Conservation (phyloP, 2,797 vertebrate species). For the Hypotaenidia okinawae region DNA sequence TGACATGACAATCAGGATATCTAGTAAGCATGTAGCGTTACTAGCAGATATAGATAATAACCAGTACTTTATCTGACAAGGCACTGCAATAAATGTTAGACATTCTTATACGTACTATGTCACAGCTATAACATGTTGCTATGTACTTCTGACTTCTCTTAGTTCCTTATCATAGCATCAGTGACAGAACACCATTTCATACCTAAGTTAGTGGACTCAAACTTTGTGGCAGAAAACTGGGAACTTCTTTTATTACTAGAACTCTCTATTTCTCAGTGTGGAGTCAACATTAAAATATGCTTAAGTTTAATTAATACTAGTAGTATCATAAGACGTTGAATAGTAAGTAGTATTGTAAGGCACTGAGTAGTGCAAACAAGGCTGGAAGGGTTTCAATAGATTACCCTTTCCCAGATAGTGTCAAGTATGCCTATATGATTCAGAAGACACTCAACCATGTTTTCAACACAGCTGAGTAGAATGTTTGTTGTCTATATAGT, state of each 20-base stretch:
- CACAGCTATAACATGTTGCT: not conserved
- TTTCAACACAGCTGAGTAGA: not conserved
- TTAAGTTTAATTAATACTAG: not conserved
- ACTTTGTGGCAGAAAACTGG: not conserved
- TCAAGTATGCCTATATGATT: not conserved
- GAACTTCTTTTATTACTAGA: not conserved
- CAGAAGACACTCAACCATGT: not conserved
- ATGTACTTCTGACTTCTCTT: not conserved
- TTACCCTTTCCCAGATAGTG: not conserved
- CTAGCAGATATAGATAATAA: not conserved
- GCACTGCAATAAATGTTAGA: not conserved
- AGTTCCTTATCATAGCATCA: not conserved
- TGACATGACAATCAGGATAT: not conserved
- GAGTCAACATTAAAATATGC: not conserved
- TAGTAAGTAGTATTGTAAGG: not conserved
- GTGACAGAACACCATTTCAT: not conserved
- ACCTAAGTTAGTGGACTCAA: not conserved
- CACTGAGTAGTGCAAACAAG: not conserved
- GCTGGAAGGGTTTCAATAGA: not conserved
- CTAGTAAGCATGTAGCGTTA: not conserved
- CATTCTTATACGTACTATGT: not conserved
- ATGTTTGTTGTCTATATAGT: not conserved
- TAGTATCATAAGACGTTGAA: not conserved
- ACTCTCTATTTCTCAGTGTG: not conserved
- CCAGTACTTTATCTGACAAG: not conserved